Percentiles rank a stretch among this genome's conserved stretches.
These are phyloP conservation scores for Takifugu rubripes DNA, from an alignment of 2,797 vertebrate species.

Conservation along the genomic window DNA sequence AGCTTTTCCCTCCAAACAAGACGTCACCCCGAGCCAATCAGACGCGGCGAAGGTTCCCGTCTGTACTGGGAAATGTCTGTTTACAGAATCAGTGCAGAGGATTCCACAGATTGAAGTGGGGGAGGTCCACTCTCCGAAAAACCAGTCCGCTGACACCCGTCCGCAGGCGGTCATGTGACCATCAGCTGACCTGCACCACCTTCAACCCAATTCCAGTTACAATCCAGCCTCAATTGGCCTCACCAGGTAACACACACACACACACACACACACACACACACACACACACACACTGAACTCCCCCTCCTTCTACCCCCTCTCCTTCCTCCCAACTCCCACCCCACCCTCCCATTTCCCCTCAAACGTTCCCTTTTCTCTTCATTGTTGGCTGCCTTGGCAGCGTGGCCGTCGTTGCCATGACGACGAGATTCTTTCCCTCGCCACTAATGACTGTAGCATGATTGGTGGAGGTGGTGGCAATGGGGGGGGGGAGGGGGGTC, in stretches of 20 bases:
- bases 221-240: neutral
- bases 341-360: conserved; percentile 11
- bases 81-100: no score
- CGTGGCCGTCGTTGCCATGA: conserved; percentile 69
- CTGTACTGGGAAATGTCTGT: no score
- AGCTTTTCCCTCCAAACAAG: no score
- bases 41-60: no score
- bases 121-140: no score
- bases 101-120: no score
- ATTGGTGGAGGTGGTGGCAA: conserved; percentile 45
- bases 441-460: conserved; percentile 74
- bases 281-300: conserved; percentile 54
- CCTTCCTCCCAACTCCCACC: conserved; percentile 5
- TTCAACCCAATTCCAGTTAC: conserved; percentile 13
- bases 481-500: conserved; percentile 45
- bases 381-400: conserved; percentile 75
- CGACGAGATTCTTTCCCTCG: conserved; percentile 67
- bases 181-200: conserved; percentile 8
- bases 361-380: conserved; percentile 54
- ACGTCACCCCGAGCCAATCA: no score
- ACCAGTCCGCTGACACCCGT: no score
- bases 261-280: conserved; percentile 13
- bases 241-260: neutral
- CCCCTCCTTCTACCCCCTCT: conserved; percentile 2
- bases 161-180: conserved; percentile 10